Percentiles rank a stretch among this genome's conserved stretches.
phyloP scores from a whole-genome alignment of 2,888 invertebrate species.

The Ctenicera cuprea region DNA sequence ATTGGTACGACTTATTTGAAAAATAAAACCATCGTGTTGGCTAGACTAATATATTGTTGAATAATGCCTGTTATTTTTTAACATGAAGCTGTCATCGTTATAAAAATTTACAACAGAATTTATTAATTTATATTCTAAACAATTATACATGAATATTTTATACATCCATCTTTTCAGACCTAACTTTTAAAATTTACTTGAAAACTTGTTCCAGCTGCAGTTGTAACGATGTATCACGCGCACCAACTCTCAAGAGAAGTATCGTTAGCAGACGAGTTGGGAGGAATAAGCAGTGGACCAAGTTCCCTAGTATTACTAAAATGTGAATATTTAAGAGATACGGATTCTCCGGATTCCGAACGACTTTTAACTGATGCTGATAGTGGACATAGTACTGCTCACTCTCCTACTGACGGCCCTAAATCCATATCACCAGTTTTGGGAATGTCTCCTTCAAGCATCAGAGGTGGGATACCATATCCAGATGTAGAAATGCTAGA shows the following conservation, averaged over 20 bases:
- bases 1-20: too few relatives aligned
- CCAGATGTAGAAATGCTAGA: constrained; percentile 80
- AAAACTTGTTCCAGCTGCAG: constrained; percentile 75
- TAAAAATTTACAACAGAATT: too few relatives aligned
- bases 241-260: constrained; percentile 78
- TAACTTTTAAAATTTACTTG: too few relatives aligned
- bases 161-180: too few relatives aligned
- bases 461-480: constrained; percentile 85
- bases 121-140: too few relatives aligned
- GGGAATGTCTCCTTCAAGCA: constrained; percentile 73
- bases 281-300: constrained; percentile 70
- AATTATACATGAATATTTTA: too few relatives aligned
- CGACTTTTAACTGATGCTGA: constrained; percentile 87
- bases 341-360: constrained; percentile 92
- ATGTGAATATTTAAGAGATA: constrained; percentile 84
- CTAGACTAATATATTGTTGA: too few relatives aligned
- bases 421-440: constrained; percentile 86
- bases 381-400: constrained; percentile 94
- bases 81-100: too few relatives aligned
- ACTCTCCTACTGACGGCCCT: constrained; percentile 90
- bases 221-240: constrained; percentile 76
- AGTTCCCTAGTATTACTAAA: constrained; percentile 81
- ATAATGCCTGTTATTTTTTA: too few relatives aligned
- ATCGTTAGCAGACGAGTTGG: constrained; percentile 83
- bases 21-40: too few relatives aligned